Conservation (phyloP, 2,888 invertebrate species). For the Chymomyza fuscimana region DNA sequence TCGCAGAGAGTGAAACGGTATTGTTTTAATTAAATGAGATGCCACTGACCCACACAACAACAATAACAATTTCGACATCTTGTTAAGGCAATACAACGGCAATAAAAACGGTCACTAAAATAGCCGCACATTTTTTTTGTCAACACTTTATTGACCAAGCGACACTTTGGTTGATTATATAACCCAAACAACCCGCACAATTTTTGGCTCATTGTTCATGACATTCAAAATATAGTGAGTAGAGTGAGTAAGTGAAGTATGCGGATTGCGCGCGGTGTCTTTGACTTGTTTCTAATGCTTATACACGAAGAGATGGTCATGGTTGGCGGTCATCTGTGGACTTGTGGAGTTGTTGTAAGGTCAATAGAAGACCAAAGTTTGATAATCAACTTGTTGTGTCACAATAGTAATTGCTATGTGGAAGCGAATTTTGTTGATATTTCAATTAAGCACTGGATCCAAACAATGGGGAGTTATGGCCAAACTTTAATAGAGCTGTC, state of each 20-base stretch:
- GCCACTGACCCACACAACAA: conserved; percentile 65
- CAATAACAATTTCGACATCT: conserved; percentile 50
- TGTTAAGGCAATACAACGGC: conserved; percentile 25
- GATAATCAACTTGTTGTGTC: not conserved
- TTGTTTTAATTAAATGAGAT: conserved; percentile 27
- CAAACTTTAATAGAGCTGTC: not conserved
- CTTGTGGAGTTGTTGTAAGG: not conserved
- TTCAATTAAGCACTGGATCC: not conserved
- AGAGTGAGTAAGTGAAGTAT: conserved; percentile 30
- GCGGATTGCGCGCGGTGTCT: conserved; percentile 34
- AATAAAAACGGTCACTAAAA: conserved; percentile 40
- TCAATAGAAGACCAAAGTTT: not conserved
- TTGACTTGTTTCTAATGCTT: conserved; percentile 7
- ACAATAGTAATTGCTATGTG: not conserved
- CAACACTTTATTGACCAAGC: conserved; percentile 60
- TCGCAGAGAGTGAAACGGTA: not conserved
- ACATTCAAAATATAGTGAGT: conserved; percentile 71
- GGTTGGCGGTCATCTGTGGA: not conserved
- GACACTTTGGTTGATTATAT: conserved; percentile 13
- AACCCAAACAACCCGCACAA: conserved; percentile 35
- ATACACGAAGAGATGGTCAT: not conserved
- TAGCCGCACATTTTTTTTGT: conserved; percentile 58
- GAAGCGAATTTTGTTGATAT: not conserved
- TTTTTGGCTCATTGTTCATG: conserved; percentile 64
- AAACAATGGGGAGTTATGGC: not conserved